Evolutionary conservation across 1,140 invertebrate genomes (phyloP).

Genomic region (Atta texana): DNA sequence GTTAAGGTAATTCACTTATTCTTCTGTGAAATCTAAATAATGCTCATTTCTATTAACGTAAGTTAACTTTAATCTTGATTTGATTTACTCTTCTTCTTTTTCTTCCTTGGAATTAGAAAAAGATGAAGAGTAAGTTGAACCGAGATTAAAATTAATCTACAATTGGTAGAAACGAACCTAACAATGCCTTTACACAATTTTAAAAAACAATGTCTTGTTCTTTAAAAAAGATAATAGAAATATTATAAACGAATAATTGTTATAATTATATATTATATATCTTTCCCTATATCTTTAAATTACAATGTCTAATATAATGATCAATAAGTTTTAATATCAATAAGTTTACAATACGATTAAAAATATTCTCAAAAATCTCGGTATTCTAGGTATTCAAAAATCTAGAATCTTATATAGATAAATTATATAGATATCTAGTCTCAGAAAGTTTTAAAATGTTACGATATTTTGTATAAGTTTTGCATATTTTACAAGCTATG

Average conservation of each 20-base stretch:
- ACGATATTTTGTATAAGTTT: too few species aligned
- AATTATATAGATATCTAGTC: not conserved
- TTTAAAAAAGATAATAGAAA: not conserved
- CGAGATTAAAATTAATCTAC: too few species aligned
- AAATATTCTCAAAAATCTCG: not conserved
- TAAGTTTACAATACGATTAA: too few species aligned
- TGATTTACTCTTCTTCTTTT: too few species aligned
- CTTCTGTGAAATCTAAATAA: not conserved
- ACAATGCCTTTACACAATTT: not conserved
- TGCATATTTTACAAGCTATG: not conserved
- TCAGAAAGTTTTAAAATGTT: not conserved
- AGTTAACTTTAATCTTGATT: too few species aligned
- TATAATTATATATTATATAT: not conserved
- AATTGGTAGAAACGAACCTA: not conserved
- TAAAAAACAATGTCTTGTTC: not conserved
- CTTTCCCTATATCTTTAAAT: not conserved
- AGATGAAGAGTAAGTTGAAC: too few species aligned
- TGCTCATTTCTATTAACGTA: too few species aligned
- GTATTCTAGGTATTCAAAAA: not conserved
- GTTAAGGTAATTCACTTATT: conserved; percentile 74
- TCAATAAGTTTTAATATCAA: not conserved
- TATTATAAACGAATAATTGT: not conserved
- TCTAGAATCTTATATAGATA: not conserved
- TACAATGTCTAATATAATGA: not conserved
- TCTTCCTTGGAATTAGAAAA: too few species aligned